Percentiles rank a stretch among this genome's conserved stretches.
These are phyloP conservation scores for Australoheros facetus DNA, from an alignment of 2,797 vertebrate genomes.

Conservation along the genomic window DNA sequence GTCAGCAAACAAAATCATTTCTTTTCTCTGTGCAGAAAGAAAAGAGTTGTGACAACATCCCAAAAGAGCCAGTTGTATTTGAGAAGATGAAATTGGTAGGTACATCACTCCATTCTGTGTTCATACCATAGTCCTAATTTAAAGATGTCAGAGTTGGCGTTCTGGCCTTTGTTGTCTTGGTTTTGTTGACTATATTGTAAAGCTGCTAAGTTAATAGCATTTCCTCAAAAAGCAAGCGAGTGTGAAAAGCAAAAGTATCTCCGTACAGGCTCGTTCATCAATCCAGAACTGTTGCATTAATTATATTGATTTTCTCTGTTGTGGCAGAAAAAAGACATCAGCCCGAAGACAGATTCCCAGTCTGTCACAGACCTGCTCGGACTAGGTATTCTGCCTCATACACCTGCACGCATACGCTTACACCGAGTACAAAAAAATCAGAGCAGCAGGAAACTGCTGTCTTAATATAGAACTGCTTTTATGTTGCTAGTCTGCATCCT, in stretches of 20 bases:
- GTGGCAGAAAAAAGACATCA: constrained; percentile 90
- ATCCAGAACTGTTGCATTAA: constrained; percentile 4
- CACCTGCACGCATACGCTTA: background rate
- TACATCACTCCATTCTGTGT: background rate
- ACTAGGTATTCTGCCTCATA: constrained; percentile 82
- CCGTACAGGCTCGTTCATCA: constrained; percentile 11
- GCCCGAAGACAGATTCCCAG: constrained; percentile 85
- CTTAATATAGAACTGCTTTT: background rate
- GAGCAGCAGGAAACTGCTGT: background rate
- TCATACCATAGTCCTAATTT: background rate
- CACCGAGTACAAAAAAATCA: background rate
- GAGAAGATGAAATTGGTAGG: constrained; percentile 98
- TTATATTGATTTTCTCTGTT: constrained; percentile 46
- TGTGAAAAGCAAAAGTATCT: background rate
- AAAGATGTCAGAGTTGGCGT: background rate
- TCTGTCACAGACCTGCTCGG: constrained; percentile 92
- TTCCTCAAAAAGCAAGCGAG: background rate
- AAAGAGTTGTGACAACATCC: constrained; percentile 87
- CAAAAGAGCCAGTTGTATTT: constrained; percentile 91
- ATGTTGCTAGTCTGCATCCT: background rate
- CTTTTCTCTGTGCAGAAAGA: constrained; percentile 86
- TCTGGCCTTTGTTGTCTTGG: background rate
- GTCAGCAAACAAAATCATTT: background rate
- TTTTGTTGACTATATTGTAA: background rate
- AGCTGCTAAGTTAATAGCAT: background rate